These are phyloP conservation scores for Pseudomyrmex sp. DNA, from an alignment of 1,140 invertebrate genomes.

Conservation along the genomic window DNA sequence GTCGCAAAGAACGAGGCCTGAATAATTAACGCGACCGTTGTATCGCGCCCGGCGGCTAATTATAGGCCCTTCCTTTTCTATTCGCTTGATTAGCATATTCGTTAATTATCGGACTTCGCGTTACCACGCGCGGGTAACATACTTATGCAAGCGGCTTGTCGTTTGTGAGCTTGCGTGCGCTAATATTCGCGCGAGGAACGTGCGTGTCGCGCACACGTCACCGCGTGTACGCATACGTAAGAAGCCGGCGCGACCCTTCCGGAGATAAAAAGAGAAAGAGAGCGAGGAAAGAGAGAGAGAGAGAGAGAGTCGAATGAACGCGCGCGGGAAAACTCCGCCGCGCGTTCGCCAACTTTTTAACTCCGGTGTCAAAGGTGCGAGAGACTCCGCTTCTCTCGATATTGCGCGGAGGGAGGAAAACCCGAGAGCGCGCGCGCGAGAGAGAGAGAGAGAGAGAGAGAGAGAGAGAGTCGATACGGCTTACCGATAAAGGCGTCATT, in stretches of 20 bases:
- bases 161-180: slow-evolving; percentile 67
- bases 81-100: slow-evolving; percentile 79
- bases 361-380: slow-evolving; percentile 1
- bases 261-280: no score
- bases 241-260: slow-evolving; percentile 44
- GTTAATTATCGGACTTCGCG: slow-evolving; percentile 75
- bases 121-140: slow-evolving; percentile 39
- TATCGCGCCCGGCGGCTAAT: slow-evolving; percentile 75
- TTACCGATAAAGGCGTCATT: slow-evolving; percentile 54
- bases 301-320: slow-evolving; percentile 37
- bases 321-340: no score
- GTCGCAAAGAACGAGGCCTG: slow-evolving; percentile 79
- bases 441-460: no score
- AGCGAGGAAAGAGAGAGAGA: neutral
- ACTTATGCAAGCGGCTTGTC: slow-evolving; percentile 46
- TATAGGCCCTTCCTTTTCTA: slow-evolving; percentile 77
- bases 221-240: slow-evolving; percentile 41
- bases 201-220: slow-evolving; percentile 63
- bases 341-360: slow-evolving; percentile 37
- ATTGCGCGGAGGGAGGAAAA: neutral
- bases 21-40: slow-evolving; percentile 79
- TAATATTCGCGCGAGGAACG: slow-evolving; percentile 65
- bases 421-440: no score
- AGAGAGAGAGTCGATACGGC: slow-evolving; percentile 14
- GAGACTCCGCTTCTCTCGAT: slow-evolving; percentile 4